A percentile compares a stretch with the other conserved stretches of the same genome.
These are phyloP conservation scores for Laothoe populi DNA, from an alignment of 2,888 invertebrate species.

Conservation along the genomic window DNA sequence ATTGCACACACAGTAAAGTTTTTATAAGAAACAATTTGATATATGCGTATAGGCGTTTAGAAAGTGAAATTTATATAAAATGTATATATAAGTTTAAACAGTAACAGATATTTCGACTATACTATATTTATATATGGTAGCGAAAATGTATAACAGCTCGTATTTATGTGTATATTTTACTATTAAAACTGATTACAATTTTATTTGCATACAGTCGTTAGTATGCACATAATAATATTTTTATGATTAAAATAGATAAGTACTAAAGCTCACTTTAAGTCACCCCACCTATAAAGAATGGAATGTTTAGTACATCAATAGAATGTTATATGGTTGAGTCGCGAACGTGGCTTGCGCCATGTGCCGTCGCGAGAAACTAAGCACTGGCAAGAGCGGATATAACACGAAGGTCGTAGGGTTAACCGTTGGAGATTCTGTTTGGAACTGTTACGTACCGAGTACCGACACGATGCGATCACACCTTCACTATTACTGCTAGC, in stretches of 20 bases:
- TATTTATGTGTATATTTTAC: constrained; percentile 34
- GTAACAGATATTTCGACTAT: constrained; percentile 37
- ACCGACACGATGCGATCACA: constrained; percentile 30
- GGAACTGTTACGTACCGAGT: constrained; percentile 29
- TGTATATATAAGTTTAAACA: constrained; percentile 35
- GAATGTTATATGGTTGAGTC: constrained; percentile 50
- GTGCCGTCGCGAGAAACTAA: constrained; percentile 33
- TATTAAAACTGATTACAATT: constrained; percentile 40
- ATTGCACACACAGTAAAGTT: constrained; percentile 77
- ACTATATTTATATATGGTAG: constrained; percentile 52
- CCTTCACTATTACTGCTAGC: constrained; percentile 36
- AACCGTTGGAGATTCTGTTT: constrained; percentile 34
- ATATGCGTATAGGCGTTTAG: constrained; percentile 29
- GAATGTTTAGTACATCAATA: constrained; percentile 72
- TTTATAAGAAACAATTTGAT: constrained; percentile 59
- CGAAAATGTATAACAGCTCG: constrained; percentile 51
- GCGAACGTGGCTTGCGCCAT: constrained; percentile 36
- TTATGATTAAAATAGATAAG: constrained; percentile 61
- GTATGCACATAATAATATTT: constrained; percentile 36
- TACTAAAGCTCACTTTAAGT: constrained; percentile 83
- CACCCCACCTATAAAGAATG: constrained; percentile 70
- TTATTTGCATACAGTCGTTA: constrained; percentile 35
- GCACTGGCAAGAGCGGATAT: constrained; percentile 40
- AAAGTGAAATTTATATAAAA: constrained; percentile 32
- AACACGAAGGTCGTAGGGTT: constrained; percentile 25